A percentile compares a stretch with the other conserved stretches of the same genome.
These are phyloP conservation scores for Sula dactylatra DNA, from an alignment of 2,113 vertebrate genomes.

Conservation along the genomic window DNA sequence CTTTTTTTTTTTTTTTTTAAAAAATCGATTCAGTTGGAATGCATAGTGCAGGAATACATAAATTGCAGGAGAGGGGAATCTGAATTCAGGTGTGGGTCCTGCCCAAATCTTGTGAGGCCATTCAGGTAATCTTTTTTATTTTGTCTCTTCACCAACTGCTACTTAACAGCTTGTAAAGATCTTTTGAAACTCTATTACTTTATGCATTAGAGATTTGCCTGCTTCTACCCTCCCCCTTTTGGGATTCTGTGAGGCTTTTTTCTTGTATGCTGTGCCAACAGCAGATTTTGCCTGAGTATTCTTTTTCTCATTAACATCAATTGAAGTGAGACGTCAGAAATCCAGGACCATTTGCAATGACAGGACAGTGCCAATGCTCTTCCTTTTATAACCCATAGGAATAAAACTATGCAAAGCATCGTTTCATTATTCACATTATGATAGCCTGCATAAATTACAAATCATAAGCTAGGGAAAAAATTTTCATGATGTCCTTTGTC, in stretches of 20 bases:
- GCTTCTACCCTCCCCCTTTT: constrained; percentile 20
- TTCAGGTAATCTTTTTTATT: constrained; percentile 5
- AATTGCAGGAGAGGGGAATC: background rate
- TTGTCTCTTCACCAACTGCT: constrained; percentile 9
- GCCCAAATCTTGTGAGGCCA: background rate
- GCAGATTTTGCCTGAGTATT: constrained; percentile 45
- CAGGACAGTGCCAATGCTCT: constrained; percentile 54
- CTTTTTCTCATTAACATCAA: constrained; percentile 62
- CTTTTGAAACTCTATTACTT: constrained; percentile 56
- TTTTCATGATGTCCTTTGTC: background rate
- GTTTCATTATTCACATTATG: constrained; percentile 55
- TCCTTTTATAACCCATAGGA: constrained; percentile 56
- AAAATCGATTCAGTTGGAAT: background rate
- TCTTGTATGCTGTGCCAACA: constrained; percentile 54
- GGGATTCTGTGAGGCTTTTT: constrained; percentile 50
- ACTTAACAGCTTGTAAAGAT: constrained; percentile 49
- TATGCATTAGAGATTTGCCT: constrained; percentile 38
- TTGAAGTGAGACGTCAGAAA: constrained; percentile 63
- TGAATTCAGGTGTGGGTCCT: background rate
- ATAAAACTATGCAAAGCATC: constrained; percentile 51
- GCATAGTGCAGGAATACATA: background rate
- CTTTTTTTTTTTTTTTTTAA: background rate
- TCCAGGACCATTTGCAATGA: constrained; percentile 57
- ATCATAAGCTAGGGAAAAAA: background rate
- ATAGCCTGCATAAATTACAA: constrained; percentile 43